Percentiles rank a stretch among this genome's conserved stretches.
Conservation (phyloP, 2,113 vertebrate genomes). For the Melanotaenia duboulayi region DNA sequence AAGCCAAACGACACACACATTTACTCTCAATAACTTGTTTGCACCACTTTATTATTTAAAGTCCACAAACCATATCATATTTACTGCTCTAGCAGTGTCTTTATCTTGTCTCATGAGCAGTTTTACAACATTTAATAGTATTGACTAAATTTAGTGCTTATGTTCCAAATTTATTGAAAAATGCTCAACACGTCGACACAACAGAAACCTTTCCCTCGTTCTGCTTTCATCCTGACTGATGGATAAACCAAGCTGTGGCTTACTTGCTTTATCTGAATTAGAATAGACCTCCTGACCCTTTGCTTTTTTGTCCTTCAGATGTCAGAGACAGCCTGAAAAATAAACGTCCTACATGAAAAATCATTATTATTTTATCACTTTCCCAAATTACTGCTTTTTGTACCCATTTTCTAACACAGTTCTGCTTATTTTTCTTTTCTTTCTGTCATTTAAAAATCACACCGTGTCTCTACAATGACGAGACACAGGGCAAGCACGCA, state of each 20-base stretch:
- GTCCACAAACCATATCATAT: not conserved
- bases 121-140: not conserved
- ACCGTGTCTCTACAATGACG: constrained; percentile 17
- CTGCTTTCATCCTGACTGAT: not conserved
- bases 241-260: not conserved
- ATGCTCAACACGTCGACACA: not conserved
- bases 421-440: not conserved
- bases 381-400: not conserved
- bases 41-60: not conserved
- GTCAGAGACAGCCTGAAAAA: not conserved
- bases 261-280: constrained; percentile 13
- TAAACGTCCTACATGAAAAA: not conserved
- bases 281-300: constrained; percentile 11
- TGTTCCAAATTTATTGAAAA: not conserved
- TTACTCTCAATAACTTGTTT: not conserved
- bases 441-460: constrained; percentile 16
- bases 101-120: not conserved
- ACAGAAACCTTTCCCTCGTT: not conserved
- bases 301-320: not conserved
- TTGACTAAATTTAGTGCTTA: not conserved
- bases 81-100: not conserved
- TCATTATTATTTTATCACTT: not conserved
- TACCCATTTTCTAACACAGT: constrained; percentile 19
- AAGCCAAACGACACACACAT: not conserved
- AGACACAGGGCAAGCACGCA: constrained; percentile 27